Evolutionary conservation across 2,888 invertebrate genomes (phyloP), one percentile per base, ranked within the genome.

Genomic region (Paralinhomoeus sp.): DNA sequence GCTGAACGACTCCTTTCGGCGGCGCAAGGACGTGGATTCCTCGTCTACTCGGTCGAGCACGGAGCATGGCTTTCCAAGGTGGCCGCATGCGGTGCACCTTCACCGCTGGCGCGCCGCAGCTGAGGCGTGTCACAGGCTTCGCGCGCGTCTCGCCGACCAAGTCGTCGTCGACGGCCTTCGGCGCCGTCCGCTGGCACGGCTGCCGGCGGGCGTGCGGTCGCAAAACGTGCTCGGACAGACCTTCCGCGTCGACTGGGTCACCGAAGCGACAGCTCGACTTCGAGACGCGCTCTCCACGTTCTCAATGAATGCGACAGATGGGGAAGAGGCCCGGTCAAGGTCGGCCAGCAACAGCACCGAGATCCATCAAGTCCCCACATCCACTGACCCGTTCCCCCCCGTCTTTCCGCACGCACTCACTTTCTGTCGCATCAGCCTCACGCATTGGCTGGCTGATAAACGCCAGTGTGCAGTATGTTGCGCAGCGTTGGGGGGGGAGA

Each of bases 251-350:
- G 89, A 93, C 63, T 93, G 91, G 91, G 80, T 93, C 53, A 85
- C 84, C n/a, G 62, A 76, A 69, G 57, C 81, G 83, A 58, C 91
- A 91, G 63, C 69, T 93, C 49, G 77, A 85, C 2, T 93, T 93
- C 58, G 78, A 77, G n/a, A 53, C 79, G 78, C 58, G 87, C 87
- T 2, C 73, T 80, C 54, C 87, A 91, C 64, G 69, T 93, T 48
- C 84, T 83, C 61, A 93, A 93, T 68, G 79, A 84, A 5, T 93
- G 89, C 87, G 93, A 93, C 70, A 89, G 91, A 62, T 83, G 85
- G 39, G 89, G 89, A 67, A 87, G 89, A 46, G 91, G 93, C 0
- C 93, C 93, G 72, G 91, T 93, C 57, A n/a, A n/a, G n/a, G n/a
- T n/a, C n/a, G n/a, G 93, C 89, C n/a, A 73, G 93, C 49, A 93